A percentile compares a stretch with the other conserved stretches of the same genome.
Evolutionary conservation across 2,888 invertebrate species (phyloP).

Genomic region (Itoplectis maculator): DNA sequence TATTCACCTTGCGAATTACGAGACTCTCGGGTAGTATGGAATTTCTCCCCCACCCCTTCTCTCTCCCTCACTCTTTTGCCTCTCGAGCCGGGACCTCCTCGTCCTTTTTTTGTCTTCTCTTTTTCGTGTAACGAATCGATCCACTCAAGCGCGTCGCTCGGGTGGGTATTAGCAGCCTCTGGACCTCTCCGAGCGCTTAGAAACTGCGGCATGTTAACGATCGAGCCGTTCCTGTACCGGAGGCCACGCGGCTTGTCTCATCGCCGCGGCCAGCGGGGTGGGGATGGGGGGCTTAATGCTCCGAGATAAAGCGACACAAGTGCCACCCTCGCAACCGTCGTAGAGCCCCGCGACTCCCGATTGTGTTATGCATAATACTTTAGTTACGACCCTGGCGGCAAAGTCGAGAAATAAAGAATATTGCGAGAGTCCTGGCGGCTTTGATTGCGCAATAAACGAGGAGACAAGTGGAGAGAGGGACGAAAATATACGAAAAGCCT

Average conservation of each 20-base stretch:
- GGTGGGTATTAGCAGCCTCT: conserved; percentile 32
- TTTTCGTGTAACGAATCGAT: conserved; percentile 35
- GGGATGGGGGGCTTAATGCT: conserved; percentile 33
- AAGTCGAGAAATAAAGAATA: conserved; percentile 14
- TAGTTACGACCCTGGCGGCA: background rate
- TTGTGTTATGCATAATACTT: conserved; percentile 27
- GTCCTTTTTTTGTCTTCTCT: conserved; percentile 15
- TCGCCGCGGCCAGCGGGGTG: conserved; percentile 5
- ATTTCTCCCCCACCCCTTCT: conserved; percentile 1
- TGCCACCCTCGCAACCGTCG: conserved; percentile 22
- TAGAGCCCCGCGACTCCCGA: conserved; percentile 30
- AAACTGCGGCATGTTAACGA: conserved; percentile 39
- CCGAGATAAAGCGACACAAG: conserved; percentile 43
- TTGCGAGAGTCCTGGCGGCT: conserved; percentile 3
- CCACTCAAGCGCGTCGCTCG: conserved; percentile 37
- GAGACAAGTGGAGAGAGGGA: background rate
- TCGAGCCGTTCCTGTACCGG: conserved; percentile 10
- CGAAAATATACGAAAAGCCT: too few relatives aligned
- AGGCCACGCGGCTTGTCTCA: background rate
- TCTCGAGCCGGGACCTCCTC: too few relatives aligned
- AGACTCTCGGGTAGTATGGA: conserved; percentile 20
- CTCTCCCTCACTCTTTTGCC: background rate
- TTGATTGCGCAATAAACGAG: conserved; percentile 15
- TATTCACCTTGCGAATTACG: conserved; percentile 27
- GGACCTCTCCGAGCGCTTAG: conserved; percentile 31